A percentile compares a stretch with the other conserved stretches of the same genome.
phyloP scores from a whole-genome alignment of 2,888 invertebrate species.

The Melinaea marsaeus region DNA sequence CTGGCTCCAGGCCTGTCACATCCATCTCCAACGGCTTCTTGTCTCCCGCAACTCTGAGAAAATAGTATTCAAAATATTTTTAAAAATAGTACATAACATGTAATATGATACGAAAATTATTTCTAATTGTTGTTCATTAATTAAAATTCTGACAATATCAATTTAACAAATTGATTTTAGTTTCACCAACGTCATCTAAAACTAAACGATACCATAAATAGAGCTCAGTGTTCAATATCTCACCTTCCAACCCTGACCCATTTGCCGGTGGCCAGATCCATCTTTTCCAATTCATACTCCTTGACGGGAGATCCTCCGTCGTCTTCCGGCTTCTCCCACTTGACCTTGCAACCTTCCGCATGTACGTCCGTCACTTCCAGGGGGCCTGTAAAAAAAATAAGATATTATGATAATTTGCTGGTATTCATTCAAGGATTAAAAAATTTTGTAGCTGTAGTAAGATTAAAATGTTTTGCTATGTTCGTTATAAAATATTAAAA shows the following conservation, averaged over 20 bases:
- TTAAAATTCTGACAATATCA: too few relatives aligned
- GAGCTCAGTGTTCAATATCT: slow-evolving; percentile 23
- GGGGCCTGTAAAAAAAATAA: slow-evolving; percentile 76
- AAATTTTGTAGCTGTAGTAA: too few relatives aligned
- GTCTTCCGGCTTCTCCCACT: slow-evolving; percentile 96
- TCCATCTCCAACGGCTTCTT: slow-evolving; percentile 89
- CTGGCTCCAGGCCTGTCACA: slow-evolving; percentile 92
- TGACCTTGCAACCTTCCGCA: slow-evolving; percentile 90
- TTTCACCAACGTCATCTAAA: too few relatives aligned
- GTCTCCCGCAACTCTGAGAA: slow-evolving; percentile 83
- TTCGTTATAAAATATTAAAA: too few relatives aligned
- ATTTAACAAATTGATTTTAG: too few relatives aligned
- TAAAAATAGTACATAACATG: neutral
- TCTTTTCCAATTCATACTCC: slow-evolving; percentile 95
- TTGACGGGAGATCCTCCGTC: slow-evolving; percentile 96
- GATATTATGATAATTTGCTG: neutral
- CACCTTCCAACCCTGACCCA: slow-evolving; percentile 91
- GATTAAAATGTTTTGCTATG: too few relatives aligned
- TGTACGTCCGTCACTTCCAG: slow-evolving; percentile 90
- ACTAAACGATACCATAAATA: too few relatives aligned
- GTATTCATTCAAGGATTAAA: too few relatives aligned
- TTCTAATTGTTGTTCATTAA: too few relatives aligned
- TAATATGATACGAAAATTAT: too few relatives aligned
- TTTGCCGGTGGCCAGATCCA: slow-evolving; percentile 92
- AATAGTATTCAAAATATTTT: neutral